phyloP scores from a whole-genome alignment of 2,888 invertebrate genomes.

The Clistopyga incitator region DNA sequence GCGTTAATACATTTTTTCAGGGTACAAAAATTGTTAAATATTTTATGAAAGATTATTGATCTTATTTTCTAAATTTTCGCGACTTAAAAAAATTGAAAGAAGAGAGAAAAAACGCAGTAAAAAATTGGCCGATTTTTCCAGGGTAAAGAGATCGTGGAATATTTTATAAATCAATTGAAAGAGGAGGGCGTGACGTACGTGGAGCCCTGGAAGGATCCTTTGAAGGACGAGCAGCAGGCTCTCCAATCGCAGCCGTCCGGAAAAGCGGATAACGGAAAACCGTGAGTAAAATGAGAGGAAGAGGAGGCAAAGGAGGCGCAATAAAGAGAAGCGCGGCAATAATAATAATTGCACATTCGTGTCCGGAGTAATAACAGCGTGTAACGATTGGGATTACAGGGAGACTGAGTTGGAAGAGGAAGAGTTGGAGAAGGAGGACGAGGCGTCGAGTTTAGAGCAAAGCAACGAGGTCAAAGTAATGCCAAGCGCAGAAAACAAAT shows the following conservation, averaged over 20 bases:
- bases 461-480: conserved; percentile 73
- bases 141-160: conserved; percentile 97
- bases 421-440: conserved; percentile 69
- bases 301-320: not conserved
- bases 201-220: conserved; percentile 86
- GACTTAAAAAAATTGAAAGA: no score
- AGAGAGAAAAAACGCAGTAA: no score
- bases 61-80: no score
- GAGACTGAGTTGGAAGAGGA: conserved; percentile 64
- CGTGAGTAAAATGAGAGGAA: conserved; percentile 46
- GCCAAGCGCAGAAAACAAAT: conserved; percentile 76
- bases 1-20: no score
- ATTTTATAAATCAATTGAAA: conserved; percentile 92
- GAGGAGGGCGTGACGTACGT: conserved; percentile 90
- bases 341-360: conserved; percentile 6
- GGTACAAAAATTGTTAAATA: not conserved
- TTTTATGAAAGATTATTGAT: no score
- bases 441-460: conserved; percentile 61
- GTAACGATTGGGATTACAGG: conserved; percentile 44
- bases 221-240: conserved; percentile 54
- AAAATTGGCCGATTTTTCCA: conserved; percentile 77
- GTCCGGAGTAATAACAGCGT: not conserved
- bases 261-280: conserved; percentile 57
- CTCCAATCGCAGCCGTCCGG: conserved; percentile 43
- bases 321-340: not conserved